A percentile compares a stretch with the other conserved stretches of the same genome.
Evolutionary conservation across 2,113 vertebrate genomes (phyloP).

Genomic region (Polyodon spathula): DNA sequence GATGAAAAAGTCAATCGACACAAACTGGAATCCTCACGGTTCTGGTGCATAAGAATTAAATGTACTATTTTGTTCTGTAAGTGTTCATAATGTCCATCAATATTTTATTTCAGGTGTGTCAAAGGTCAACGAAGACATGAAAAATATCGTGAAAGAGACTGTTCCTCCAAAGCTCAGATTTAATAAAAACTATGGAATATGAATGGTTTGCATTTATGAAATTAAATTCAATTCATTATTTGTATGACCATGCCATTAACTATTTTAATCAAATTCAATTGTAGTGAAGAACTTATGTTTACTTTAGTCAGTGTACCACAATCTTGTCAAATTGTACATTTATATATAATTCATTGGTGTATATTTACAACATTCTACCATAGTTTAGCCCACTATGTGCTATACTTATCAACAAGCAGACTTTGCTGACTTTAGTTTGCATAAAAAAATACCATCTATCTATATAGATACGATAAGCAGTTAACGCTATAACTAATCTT

Average conservation of each 20-base stretch:
- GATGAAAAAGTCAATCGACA: background rate
- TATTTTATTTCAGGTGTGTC: background rate
- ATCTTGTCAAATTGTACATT: no score
- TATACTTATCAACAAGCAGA: no score
- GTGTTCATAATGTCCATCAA: constrained; percentile 4
- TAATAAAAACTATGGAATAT: constrained; percentile 22
- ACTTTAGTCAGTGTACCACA: no score
- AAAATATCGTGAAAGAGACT: constrained; percentile 29
- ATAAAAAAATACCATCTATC: no score
- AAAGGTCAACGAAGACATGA: constrained; percentile 16
- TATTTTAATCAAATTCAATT: constrained; percentile 20
- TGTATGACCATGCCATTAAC: constrained; percentile 21
- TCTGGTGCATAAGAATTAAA: background rate
- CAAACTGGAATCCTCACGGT: background rate
- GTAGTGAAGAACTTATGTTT: no score
- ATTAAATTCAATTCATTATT: constrained; percentile 28
- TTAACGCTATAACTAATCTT: background rate
- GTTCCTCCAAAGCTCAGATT: constrained; percentile 16
- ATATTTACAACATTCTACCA: no score
- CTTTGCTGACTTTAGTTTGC: no score
- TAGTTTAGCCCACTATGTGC: no score
- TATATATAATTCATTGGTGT: no score
- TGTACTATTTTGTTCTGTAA: background rate
- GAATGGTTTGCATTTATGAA: constrained; percentile 20
- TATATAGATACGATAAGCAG: background rate